Evolutionary conservation across 2,888 invertebrate species (phyloP), one percentile per base, ranked within the genome.

Genomic region (Caradrina kadenii): DNA sequence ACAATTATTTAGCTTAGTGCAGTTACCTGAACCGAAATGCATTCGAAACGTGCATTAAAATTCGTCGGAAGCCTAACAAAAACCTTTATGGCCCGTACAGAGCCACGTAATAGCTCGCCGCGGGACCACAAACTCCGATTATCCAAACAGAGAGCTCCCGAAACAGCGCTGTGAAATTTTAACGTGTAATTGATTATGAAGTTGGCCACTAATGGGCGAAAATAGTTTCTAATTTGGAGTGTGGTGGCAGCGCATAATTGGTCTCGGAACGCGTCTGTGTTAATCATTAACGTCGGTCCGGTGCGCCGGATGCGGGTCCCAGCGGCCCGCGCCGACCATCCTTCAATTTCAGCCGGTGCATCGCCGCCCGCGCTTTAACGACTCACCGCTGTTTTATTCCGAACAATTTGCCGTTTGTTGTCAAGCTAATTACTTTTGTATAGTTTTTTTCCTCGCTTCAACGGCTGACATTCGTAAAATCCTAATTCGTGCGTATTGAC

Each of bases 61-160:
- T 92, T 91, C 88, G 86, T 91, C 87, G 86, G 86, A 86, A 87
- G 90, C 87, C 88, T 88, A 90, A 90, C 93, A 94, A 95, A 95
- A 94, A 93, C 94, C 93, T 93, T 94, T 93, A 94, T 93, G 90
- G 87, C 87, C 89, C 84, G 87, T 88, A 86, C 88, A 85, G 90
- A 79, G 88, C 88, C 89, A 82, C 90, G 92, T 94, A 93, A 95
- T 93, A 91, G 94, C 92, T 88, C 95, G 91, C 95, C 91, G 88
- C 88, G 96, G 96, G 96, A 94, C 95, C 95, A 95, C 96, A 95
- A 95, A 96, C 94, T 93, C 93, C 94, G 94, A 94, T 95, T 95
- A 95, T 91, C 92, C 93, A 93, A 93, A 93, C 93, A 92, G 89
- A 89, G 90, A 90, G 92, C 92, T 92, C 91, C 93, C 94, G 89